These are phyloP conservation scores for Pseudobourletiella spinata DNA, from an alignment of 1,140 invertebrate species.

Conservation along the genomic window DNA sequence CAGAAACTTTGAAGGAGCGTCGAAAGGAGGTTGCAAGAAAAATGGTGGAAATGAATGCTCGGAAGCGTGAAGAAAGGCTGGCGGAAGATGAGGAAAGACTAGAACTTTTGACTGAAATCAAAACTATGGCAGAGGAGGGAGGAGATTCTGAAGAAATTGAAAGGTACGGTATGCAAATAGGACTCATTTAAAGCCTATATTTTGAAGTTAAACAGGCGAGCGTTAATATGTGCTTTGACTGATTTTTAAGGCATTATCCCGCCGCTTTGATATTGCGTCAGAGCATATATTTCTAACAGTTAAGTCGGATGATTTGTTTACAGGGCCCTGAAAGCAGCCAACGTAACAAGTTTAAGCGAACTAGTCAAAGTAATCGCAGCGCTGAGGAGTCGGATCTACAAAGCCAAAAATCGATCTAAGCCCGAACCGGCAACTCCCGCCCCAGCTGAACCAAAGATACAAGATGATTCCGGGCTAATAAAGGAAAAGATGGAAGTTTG, in stretches of 20 bases:
- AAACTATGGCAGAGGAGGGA: constrained; percentile 62
- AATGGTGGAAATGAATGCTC: constrained; percentile 73
- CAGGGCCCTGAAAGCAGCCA: constrained; percentile 50
- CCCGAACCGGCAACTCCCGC: background rate
- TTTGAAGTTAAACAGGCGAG: too few relatives aligned
- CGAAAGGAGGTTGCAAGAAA: constrained; percentile 70
- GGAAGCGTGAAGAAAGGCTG: constrained; percentile 68
- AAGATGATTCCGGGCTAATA: too few relatives aligned
- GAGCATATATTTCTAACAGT: too few relatives aligned
- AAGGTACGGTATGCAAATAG: too few relatives aligned
- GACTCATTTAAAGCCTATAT: constrained; percentile 1
- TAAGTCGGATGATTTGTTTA: too few relatives aligned
- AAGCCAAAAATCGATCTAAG: constrained; percentile 65
- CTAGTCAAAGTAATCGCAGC: constrained; percentile 64
- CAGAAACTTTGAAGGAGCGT: constrained; percentile 54
- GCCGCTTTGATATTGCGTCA: background rate
- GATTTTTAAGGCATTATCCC: background rate
- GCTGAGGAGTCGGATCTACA: constrained; percentile 65
- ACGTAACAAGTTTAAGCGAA: constrained; percentile 50
- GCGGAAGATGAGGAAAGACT: constrained; percentile 80
- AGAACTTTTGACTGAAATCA: constrained; percentile 62
- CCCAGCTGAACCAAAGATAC: background rate
- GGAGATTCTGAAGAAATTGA: constrained; percentile 65
- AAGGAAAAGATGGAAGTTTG: constrained; percentile 3
- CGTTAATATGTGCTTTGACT: background rate